Base-by-base conservation (phyloP, 2,888 invertebrate genomes). In the Apamea crenata region DNA sequence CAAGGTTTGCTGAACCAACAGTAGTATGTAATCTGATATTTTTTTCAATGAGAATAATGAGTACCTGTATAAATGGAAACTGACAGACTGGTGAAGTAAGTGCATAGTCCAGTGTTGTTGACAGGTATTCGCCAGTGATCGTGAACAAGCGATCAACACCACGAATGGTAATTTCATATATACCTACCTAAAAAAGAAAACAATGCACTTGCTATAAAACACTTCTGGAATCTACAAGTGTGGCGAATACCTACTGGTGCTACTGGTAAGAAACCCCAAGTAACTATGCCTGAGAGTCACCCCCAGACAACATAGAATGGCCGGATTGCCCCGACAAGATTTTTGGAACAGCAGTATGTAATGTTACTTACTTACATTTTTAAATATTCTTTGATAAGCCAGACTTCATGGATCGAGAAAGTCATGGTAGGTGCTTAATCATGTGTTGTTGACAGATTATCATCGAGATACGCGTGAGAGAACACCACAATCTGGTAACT, bases 381-480 rank as follows among this genome's bases (percentile, higher is more conserved):
- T 32, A 18, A 40, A 47, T 36, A 44, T 80, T 18, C 1, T 25
- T 40, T 40, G 29, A 63, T 44, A 56, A 77, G 47, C 29, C 40
- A 32, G 65, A 65, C 47, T 78, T 65, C 18, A 7, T 40, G 32
- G 59, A 61, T 59, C 32, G 69, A 32, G 68, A 61, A 44, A 56
- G 56, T 50, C 40, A 40, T 69, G 72, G 80, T 77, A 78, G 74
- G 73, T 68, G 73, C 74, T 63, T 88, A 79, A 82, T 61, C 16
- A 67, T 50, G 44, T 82, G 47, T 88, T 81, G 86, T 87, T 85
- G 78, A 85, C 88, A 88, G 86, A 77, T 61, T 8, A 50, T n/a
- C 61, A 53, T 53, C 50, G 47, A 61, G 40, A 16, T 12, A 69
- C 36, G 12, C 61, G n/a, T 69, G 50, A 65, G n/a, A 29, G 25